These are phyloP conservation scores for Pangasius larnaudii DNA, from an alignment of 2,797 vertebrate species.

Conservation along the genomic window DNA sequence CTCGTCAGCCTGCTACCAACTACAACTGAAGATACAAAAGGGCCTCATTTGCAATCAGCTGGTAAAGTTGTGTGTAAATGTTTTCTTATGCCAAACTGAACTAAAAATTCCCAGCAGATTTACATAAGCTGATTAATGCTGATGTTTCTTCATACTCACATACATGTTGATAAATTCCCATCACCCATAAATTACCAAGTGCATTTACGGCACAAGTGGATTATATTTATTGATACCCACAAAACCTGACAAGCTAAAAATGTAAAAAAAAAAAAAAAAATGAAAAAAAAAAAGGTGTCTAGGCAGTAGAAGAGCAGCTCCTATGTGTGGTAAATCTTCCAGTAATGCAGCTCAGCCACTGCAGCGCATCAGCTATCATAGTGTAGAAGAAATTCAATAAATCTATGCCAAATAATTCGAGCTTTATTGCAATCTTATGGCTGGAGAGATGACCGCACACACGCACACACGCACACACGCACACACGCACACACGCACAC, in stretches of 20 bases:
- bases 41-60: constrained; percentile 30
- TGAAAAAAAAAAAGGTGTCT: too few relatives aligned
- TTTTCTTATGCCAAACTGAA: background rate
- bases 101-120: background rate
- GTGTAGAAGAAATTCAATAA: background rate
- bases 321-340: background rate
- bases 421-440: background rate
- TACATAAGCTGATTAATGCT: background rate
- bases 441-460: background rate
- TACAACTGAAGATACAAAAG: background rate
- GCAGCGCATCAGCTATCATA: background rate
- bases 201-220: background rate
- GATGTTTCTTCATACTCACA: background rate
- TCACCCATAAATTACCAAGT: background rate
- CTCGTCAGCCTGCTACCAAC: background rate
- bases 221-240: too few relatives aligned
- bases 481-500: too few relatives aligned
- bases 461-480: background rate
- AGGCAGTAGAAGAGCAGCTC: constrained; percentile 24
- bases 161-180: background rate
- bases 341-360: background rate
- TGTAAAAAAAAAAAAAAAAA: too few relatives aligned
- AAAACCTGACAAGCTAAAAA: too few relatives aligned
- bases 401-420: background rate
- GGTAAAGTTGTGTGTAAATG: background rate